Evolutionary conservation across 2,888 invertebrate genomes (phyloP), one percentile per base, ranked within the genome.

Genomic region (Cephalotes varians): DNA sequence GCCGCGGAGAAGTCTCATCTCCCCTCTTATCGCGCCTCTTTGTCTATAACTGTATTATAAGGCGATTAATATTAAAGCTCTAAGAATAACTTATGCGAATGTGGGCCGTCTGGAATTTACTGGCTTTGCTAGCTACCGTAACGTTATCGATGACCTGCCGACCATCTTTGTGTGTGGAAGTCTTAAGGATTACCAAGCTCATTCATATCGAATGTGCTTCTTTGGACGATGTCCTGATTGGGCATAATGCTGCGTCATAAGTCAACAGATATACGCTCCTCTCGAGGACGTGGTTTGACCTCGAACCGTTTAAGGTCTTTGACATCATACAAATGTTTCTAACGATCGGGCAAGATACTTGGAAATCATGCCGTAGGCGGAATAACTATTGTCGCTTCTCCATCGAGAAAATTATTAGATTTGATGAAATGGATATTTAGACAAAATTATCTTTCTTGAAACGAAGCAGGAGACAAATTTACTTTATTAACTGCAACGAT

Each of bases 241-340:
- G 73, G 58, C 83, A 81, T 88, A 88, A 88, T 76, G 87, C 85
- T 76, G 85, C 85, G 88, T 88, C 88, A 87, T 87, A 84, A 88
- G 84, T 87, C 83, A 87, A 73, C 83, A 31, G 72, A 84, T 83
- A 84, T 82, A 73, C 47, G 80, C 81, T 69, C 47, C 69, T 80
- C 80, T 77, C 88, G 85, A 85, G 86, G 81, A 82, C 86, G 82
- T 49, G 60, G 54, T 69, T 64, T 77, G 85, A 80, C 85, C 84
- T 88, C 84, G 58, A 77, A 60, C 44, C 72, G 49, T 51, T 58
- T 69, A 40, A 25, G 80, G 83, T 72, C 80, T 69, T 83, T 65
- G 51, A 82, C 65, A 64, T 79, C 74, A 34, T 69, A 67, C 69
- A 67, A 40, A 76, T 65, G n/a, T 67, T 28, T 5, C 25, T 2